Base-by-base conservation (phyloP, 2,113 vertebrate species). In the Ivindomyrus marchei region DNA sequence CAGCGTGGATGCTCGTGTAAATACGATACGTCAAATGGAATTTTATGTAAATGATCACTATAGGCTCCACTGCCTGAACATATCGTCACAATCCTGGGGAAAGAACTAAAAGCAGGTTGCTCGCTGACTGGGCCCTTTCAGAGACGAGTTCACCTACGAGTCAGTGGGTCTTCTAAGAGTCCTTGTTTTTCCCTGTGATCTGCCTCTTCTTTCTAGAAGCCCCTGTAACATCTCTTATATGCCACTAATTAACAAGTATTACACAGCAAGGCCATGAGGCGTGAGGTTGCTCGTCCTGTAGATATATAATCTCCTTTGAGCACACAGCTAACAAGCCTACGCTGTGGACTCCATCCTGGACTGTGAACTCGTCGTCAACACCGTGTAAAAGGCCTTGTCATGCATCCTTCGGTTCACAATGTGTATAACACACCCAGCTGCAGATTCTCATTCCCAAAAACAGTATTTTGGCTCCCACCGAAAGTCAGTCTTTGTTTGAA, bases 221-320 rank as follows among this genome's bases (percentile, higher is more conserved):
- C 92, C 93, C 93, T 92, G 90, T 91, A 92, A 93, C 92, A 92
- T 91, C 92, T 91, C 93, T 95, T 94, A 94, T 95, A 94, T 58
- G 90, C 92, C 93, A 94, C 93, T 95, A 94, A 96, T 95, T 95
- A 95, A 93, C 94, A 94, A 92, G 94, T 94, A 95, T 95, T 95
- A 94, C 93, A 94, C 92, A 92, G 90, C 74, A 91, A 90, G 91
- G 80, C 93, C 93, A 93, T 91, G 93, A 93, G 91, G 56, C 62
- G 91, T 88, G 92, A 95, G 94, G 94, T 94, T 91, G 93, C 91
- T 31, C 89, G 62, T 39, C 89, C 91, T 89, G 83, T 56, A 87
- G 88, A 88, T 45, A 87, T 88, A 88, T 93, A 91, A 2, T 93
- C 91, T 91, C 91, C 47, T 90, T 36, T 91, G 89, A 87, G 80